A percentile compares a stretch with the other conserved stretches of the same genome.
phyloP scores from a whole-genome alignment of 2,888 invertebrate species.

The Liopterus haemorrhoidalis region DNA sequence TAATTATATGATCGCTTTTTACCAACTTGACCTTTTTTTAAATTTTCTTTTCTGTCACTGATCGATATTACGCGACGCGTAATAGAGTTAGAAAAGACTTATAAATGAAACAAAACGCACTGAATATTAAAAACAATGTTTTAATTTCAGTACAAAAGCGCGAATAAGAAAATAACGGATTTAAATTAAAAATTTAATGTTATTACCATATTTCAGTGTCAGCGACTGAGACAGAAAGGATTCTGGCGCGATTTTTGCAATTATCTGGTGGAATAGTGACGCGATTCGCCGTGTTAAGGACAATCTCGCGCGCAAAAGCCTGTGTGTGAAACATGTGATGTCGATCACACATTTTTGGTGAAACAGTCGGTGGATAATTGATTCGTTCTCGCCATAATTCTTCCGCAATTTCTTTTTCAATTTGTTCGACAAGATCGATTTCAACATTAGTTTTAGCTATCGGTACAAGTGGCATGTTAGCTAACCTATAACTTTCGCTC shows the following conservation, averaged over 20 bases:
- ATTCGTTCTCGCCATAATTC: constrained; percentile 62
- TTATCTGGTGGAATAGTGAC: constrained; percentile 59
- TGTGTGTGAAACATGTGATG: constrained; percentile 39
- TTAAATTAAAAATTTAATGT: constrained; percentile 15
- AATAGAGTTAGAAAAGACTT: too few relatives aligned
- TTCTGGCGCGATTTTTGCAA: constrained; percentile 57
- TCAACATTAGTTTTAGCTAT: constrained; percentile 51
- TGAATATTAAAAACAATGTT: not conserved
- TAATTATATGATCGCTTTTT: too few relatives aligned
- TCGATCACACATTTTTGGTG: constrained; percentile 50
- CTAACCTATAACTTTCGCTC: constrained; percentile 78
- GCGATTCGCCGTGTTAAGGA: constrained; percentile 53
- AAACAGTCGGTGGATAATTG: constrained; percentile 63
- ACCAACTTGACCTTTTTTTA: too few relatives aligned
- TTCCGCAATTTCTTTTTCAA: constrained; percentile 56
- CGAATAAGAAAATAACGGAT: not conserved
- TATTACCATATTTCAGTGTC: constrained; percentile 73
- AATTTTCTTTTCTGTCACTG: too few relatives aligned
- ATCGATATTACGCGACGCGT: too few relatives aligned
- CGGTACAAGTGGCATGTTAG: constrained; percentile 65
- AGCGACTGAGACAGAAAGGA: constrained; percentile 56
- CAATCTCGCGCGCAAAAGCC: constrained; percentile 44
- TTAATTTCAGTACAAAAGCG: not conserved
- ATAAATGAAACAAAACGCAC: not conserved
- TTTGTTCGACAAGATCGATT: constrained; percentile 46